Percentiles rank a stretch among this genome's conserved stretches.
Evolutionary conservation across 2,888 invertebrate genomes (phyloP).

Genomic region (Drosophila pegasa): DNA sequence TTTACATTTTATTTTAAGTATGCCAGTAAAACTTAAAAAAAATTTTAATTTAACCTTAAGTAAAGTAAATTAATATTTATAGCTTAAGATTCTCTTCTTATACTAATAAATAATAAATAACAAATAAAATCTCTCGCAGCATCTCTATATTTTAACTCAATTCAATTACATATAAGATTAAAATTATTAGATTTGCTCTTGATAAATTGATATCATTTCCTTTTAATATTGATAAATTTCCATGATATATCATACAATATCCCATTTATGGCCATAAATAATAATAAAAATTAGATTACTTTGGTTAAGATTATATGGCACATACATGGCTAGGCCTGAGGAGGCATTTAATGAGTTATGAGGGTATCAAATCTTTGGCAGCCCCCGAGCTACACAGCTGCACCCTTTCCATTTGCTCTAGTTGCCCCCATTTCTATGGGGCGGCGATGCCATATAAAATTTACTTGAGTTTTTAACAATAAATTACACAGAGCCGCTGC

Average conservation of each 20-base stretch:
- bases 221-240: not conserved
- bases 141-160: not conserved
- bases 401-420: constrained; percentile 25
- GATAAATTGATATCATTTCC: not conserved
- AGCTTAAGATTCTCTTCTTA: not conserved
- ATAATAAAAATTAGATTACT: constrained; percentile 5
- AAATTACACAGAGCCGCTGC: constrained; percentile 67
- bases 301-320: constrained; percentile 4
- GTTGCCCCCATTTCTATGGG: constrained; percentile 4
- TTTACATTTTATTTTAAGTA: too few species aligned
- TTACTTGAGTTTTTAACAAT: constrained; percentile 72
- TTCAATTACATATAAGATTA: not conserved
- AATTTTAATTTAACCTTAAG: too few species aligned
- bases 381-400: not conserved
- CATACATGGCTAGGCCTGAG: constrained; percentile 10
- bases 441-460: constrained; percentile 60
- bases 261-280: constrained; percentile 4
- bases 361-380: constrained; percentile 17
- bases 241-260: not conserved
- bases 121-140: not conserved
- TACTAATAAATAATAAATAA: not conserved
- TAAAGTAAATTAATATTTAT: too few species aligned
- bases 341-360: constrained; percentile 26
- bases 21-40: too few species aligned
- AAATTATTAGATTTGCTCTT: constrained; percentile 2